Percentiles rank a stretch among this genome's conserved stretches.
Evolutionary conservation across 2,797 vertebrate genomes (phyloP).

Genomic region (Antrozous pallidus): DNA sequence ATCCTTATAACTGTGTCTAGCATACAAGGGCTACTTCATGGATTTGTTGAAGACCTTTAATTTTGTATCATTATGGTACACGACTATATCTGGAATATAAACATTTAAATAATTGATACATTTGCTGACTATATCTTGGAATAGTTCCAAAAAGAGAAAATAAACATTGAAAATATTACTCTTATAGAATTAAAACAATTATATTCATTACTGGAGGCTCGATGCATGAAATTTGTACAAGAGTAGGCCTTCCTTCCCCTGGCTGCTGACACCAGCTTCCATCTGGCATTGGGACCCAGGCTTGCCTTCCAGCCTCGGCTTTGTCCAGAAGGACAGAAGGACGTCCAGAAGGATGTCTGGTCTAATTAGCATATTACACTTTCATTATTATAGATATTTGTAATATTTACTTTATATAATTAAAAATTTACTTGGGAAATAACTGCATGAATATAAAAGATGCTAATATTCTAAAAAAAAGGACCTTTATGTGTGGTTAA

Average conservation of each 20-base stretch:
- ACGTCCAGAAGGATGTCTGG: no score
- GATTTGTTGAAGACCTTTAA: constrained; percentile 15
- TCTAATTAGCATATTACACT: no score
- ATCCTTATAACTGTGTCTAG: not conserved
- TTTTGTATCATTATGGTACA: constrained; percentile 22
- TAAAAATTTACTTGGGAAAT: not conserved
- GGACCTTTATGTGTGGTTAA: not conserved
- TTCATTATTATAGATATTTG: not conserved
- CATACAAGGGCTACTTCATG: not conserved
- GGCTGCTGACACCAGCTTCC: no score
- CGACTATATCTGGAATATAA: not conserved
- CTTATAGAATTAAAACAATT: not conserved
- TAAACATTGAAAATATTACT: not conserved
- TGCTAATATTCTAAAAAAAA: not conserved
- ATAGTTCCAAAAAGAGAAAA: constrained; percentile 10
- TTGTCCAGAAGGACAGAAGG: no score
- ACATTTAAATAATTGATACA: constrained; percentile 21
- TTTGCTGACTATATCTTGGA: not conserved
- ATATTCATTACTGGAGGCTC: not conserved
- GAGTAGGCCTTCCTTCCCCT: no score
- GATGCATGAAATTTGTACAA: no score
- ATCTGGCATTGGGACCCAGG: no score
- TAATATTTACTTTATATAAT: not conserved
- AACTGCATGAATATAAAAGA: not conserved
- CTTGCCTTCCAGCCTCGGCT: no score